Evolutionary conservation across 2,113 vertebrate species (phyloP).

Genomic region (Neolamprologus kungweensis): DNA sequence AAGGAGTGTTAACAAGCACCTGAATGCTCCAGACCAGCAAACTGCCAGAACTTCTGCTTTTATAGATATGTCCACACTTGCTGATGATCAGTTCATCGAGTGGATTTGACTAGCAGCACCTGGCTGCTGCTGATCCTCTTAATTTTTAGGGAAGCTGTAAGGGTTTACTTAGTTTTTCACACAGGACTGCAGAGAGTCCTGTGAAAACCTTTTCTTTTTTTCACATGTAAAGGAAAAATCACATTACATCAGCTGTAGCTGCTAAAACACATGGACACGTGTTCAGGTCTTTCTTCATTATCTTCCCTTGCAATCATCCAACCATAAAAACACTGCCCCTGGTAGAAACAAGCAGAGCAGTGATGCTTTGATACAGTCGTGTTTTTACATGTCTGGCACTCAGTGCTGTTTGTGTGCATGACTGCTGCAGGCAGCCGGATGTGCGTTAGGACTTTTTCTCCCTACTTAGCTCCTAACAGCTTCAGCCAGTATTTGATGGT

Average conservation of each 20-base stretch:
- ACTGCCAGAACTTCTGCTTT: background rate
- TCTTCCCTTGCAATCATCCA: background rate
- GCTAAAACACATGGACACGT: background rate
- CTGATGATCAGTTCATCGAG: background rate
- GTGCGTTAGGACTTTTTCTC: background rate
- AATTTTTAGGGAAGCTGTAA: background rate
- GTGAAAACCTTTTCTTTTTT: background rate
- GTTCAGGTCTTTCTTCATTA: constrained; percentile 2
- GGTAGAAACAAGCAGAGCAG: background rate
- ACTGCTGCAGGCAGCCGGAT: background rate
- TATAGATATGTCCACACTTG: background rate
- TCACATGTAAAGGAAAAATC: background rate
- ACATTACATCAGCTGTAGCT: background rate
- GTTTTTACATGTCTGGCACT: constrained; percentile 4
- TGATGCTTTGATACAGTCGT: background rate
- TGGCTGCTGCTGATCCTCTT: background rate
- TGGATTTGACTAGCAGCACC: background rate
- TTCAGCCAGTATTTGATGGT: background rate
- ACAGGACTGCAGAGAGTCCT: background rate
- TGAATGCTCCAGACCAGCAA: background rate
- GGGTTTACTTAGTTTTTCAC: background rate
- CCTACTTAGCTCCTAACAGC: constrained; percentile 1
- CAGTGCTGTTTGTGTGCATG: background rate
- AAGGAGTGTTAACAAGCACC: background rate
- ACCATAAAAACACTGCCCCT: background rate